Evolutionary conservation across 2,797 vertebrate species (phyloP).

Genomic region (Limosa lapponica): DNA sequence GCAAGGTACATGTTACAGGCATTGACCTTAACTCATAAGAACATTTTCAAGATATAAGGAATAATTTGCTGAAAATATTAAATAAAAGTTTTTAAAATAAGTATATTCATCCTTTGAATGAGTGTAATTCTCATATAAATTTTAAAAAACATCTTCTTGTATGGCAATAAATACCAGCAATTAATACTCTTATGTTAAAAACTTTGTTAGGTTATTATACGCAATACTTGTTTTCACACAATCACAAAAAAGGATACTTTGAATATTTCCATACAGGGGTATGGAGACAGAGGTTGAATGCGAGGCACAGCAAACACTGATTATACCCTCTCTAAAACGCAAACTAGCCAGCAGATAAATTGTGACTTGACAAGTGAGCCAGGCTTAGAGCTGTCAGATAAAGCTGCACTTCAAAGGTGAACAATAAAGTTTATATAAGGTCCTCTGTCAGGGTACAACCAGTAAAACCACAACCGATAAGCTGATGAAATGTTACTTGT

Average conservation of each 20-base stretch:
- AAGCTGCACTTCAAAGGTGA: background rate
- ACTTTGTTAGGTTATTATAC: background rate
- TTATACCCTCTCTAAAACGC: background rate
- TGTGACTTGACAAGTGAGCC: background rate
- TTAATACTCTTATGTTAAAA: background rate
- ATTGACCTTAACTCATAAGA: background rate
- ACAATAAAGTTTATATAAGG: slow-evolving; percentile 1
- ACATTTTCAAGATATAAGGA: background rate
- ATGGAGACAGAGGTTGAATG: background rate
- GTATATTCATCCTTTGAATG: background rate
- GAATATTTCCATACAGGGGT: background rate
- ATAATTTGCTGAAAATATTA: background rate
- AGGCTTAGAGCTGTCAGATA: background rate
- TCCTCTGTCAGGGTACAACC: slow-evolving; percentile 28
- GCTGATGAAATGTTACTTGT: background rate
- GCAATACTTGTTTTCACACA: background rate
- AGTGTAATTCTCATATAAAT: background rate
- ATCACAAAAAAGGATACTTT: background rate
- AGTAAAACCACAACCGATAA: background rate
- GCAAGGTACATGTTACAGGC: background rate
- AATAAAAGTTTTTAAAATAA: background rate
- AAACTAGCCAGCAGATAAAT: background rate
- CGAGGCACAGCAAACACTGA: background rate
- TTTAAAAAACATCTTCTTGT: background rate
- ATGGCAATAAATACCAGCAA: background rate